These are phyloP conservation scores for Onychomys arenicola DNA, from an alignment of 2,797 vertebrate genomes.

Conservation along the genomic window DNA sequence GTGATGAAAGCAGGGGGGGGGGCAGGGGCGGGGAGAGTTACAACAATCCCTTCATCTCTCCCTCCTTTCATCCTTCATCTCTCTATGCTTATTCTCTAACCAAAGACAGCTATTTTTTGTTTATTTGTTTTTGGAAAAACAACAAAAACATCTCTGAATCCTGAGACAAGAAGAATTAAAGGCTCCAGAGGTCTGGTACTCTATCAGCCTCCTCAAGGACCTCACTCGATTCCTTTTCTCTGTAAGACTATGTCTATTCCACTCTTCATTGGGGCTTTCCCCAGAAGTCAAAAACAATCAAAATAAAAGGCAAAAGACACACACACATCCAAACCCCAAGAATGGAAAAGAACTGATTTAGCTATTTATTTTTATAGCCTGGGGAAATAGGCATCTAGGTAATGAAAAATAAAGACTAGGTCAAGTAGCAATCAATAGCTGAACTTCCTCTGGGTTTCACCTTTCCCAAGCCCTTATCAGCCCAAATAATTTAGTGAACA, in stretches of 20 bases:
- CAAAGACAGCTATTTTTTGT: not conserved
- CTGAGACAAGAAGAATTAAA: not conserved
- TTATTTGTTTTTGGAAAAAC: not conserved
- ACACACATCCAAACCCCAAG: not conserved
- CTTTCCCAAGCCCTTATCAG: not conserved
- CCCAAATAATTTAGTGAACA: not conserved
- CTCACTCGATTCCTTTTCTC: not conserved
- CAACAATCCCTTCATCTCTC: not conserved
- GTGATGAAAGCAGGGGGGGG: not conserved
- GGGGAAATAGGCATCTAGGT: not conserved
- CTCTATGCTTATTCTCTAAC: not conserved
- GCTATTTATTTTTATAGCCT: not conserved
- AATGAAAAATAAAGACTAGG: slow-evolving; percentile 45
- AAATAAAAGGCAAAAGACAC: not conserved
- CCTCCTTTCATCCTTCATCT: not conserved
- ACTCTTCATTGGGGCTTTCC: not conserved
- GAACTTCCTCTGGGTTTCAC: not conserved
- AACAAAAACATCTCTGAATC: not conserved
- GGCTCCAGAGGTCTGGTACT: not conserved
- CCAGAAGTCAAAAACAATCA: not conserved
- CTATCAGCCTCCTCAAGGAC: not conserved
- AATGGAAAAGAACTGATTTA: not conserved
- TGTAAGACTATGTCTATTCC: not conserved
- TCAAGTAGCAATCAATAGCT: not conserved
- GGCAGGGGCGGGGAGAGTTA: too few relatives aligned